Evolutionary conservation across 2,113 vertebrate species (phyloP).

Genomic region (Silurus glanis): DNA sequence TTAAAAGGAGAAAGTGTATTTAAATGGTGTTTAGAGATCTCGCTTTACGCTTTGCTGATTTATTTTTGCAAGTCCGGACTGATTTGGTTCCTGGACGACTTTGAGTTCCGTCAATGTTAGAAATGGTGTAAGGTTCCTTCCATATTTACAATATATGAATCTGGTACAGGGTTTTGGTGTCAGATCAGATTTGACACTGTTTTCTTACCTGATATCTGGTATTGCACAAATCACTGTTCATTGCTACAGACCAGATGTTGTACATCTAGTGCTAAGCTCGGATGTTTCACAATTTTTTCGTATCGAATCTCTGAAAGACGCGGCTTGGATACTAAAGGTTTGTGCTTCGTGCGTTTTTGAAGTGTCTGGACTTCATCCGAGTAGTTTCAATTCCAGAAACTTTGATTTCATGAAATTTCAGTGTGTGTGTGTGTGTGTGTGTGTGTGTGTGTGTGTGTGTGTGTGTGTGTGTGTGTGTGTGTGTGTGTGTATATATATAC

Average conservation of each 20-base stretch:
- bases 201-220: not conserved
- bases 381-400: too few relatives aligned
- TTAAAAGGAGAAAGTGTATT: slow-evolving; percentile 41
- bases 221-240: not conserved
- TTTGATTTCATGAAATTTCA: too few relatives aligned
- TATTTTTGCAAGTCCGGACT: not conserved
- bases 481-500: too few relatives aligned
- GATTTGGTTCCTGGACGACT: not conserved
- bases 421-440: too few relatives aligned
- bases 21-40: not conserved
- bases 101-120: not conserved
- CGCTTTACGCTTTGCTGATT: not conserved
- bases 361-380: too few relatives aligned
- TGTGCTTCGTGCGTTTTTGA: too few relatives aligned
- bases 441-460: too few relatives aligned
- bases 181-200: not conserved
- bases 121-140: not conserved
- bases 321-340: not conserved
- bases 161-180: not conserved
- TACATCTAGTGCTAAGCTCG: not conserved
- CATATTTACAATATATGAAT: too few relatives aligned
- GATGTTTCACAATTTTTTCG: not conserved
- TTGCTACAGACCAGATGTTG: not conserved
- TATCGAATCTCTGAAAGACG: not conserved
- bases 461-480: too few relatives aligned